A percentile compares a stretch with the other conserved stretches of the same genome.
phyloP scores from a whole-genome alignment of 2,888 invertebrate species.

The Amphiduros pacificus region DNA sequence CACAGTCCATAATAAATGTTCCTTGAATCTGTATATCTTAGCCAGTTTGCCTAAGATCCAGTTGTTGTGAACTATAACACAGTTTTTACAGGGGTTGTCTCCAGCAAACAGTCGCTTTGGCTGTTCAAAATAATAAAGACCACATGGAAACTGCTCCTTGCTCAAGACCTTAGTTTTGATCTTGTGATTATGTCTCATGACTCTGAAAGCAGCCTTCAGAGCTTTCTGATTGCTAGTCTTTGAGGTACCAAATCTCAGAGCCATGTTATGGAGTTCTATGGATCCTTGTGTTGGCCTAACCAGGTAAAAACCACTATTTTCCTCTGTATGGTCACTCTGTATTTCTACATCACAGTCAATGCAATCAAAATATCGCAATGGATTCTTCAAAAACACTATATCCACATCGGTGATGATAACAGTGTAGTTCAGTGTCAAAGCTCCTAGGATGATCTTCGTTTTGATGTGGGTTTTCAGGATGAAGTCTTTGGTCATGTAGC shows the following conservation, averaged over 20 bases:
- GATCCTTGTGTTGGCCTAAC: conserved; percentile 15
- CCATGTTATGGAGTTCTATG: conserved; percentile 19
- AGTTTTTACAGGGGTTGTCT: conserved; percentile 5
- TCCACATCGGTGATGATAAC: conserved; percentile 29
- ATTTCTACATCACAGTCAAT: conserved; percentile 29
- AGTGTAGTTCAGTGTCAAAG: conserved; percentile 17
- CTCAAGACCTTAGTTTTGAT: conserved; percentile 16
- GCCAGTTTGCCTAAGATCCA: conserved; percentile 27
- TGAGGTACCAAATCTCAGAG: no score
- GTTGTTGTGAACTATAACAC: conserved; percentile 32
- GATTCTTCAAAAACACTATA: conserved; percentile 28
- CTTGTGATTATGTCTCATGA: background rate
- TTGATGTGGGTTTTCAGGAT: conserved; percentile 28
- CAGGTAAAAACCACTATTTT: conserved; percentile 31
- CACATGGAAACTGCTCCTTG: conserved; percentile 24
- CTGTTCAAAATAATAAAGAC: conserved; percentile 29
- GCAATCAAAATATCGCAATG: conserved; percentile 26
- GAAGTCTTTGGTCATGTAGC: conserved; percentile 24
- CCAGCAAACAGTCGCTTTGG: conserved; percentile 5
- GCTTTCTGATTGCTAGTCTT: conserved; percentile 19
- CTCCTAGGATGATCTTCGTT: conserved; percentile 26
- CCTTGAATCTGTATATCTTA: conserved; percentile 29
- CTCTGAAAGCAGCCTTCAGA: background rate
- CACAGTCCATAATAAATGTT: conserved; percentile 28
- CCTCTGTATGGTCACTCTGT: conserved; percentile 23